Conservation (phyloP, 2,113 vertebrate species). For the Cacatua alba region DNA sequence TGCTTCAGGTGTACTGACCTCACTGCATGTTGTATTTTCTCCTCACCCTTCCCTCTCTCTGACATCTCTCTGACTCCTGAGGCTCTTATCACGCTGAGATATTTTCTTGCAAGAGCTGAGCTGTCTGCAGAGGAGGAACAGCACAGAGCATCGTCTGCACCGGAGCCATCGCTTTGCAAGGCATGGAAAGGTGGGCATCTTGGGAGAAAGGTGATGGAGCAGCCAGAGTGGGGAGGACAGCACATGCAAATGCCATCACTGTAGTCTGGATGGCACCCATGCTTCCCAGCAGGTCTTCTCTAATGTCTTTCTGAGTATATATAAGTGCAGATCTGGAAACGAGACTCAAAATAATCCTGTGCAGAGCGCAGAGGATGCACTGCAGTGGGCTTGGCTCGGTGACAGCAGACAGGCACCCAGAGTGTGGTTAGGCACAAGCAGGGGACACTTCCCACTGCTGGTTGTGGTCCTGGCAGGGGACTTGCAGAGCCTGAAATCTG, state of each 20-base stretch:
- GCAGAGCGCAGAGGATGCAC: neutral
- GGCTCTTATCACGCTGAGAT: neutral
- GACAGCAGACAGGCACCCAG: neutral
- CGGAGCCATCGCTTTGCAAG: neutral
- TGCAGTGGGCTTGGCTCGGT: neutral
- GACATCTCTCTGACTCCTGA: neutral
- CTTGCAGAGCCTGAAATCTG: neutral
- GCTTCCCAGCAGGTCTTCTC: neutral
- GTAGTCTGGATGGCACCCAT: neutral
- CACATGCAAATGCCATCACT: rapidly evolving
- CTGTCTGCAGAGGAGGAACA: neutral
- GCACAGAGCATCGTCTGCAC: neutral
- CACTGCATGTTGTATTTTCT: neutral
- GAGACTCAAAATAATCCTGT: neutral
- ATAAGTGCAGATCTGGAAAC: neutral
- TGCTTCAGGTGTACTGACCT: neutral
- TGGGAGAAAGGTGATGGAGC: neutral
- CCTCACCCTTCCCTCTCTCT: neutral
- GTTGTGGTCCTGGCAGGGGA: neutral
- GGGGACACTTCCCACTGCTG: neutral
- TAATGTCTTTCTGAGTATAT: neutral
- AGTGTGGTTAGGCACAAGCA: neutral
- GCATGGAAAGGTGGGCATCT: neutral
- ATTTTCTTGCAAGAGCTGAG: neutral
- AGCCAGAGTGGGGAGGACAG: neutral